Percentiles rank a stretch among this genome's conserved stretches.
Conservation (phyloP, 2,113 vertebrate genomes). For the Poeciliopsis retropinna region DNA sequence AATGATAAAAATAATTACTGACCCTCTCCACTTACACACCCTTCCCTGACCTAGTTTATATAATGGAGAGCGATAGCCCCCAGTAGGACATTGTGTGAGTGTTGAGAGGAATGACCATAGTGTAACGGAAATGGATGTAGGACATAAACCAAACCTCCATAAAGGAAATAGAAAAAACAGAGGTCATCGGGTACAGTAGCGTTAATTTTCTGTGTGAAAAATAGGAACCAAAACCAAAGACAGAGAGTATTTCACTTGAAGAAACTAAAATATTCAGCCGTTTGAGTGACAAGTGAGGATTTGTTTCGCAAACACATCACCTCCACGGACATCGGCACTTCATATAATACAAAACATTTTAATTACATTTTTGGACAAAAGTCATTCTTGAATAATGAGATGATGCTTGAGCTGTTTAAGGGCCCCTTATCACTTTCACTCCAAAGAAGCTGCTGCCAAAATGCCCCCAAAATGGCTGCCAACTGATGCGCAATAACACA, state of each 20-base stretch:
- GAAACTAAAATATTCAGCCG: neutral
- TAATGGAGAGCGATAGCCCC: slow-evolving; percentile 81
- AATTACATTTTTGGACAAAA: too few species aligned
- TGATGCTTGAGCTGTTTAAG: too few species aligned
- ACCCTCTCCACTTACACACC: slow-evolving; percentile 70
- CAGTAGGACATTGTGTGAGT: slow-evolving; percentile 62
- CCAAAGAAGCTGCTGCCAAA: too few species aligned
- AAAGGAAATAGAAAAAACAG: slow-evolving; percentile 30
- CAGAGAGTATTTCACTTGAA: neutral
- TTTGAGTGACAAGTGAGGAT: neutral
- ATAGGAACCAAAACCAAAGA: neutral
- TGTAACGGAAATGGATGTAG: slow-evolving; percentile 63
- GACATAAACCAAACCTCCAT: slow-evolving; percentile 69
- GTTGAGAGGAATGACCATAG: slow-evolving; percentile 34
- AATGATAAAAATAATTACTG: slow-evolving; percentile 87
- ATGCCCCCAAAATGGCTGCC: too few species aligned
- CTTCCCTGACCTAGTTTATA: slow-evolving; percentile 80
- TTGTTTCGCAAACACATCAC: too few species aligned
- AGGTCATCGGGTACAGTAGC: slow-evolving; percentile 36
- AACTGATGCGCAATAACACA: too few species aligned
- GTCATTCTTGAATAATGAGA: too few species aligned
- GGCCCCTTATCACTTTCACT: too few species aligned
- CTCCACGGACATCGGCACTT: too few species aligned
- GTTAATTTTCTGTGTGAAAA: neutral
- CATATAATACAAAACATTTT: too few species aligned